Evolutionary conservation across 2,797 vertebrate species (phyloP).

Genomic region (Melanotaenia trifasciata): DNA sequence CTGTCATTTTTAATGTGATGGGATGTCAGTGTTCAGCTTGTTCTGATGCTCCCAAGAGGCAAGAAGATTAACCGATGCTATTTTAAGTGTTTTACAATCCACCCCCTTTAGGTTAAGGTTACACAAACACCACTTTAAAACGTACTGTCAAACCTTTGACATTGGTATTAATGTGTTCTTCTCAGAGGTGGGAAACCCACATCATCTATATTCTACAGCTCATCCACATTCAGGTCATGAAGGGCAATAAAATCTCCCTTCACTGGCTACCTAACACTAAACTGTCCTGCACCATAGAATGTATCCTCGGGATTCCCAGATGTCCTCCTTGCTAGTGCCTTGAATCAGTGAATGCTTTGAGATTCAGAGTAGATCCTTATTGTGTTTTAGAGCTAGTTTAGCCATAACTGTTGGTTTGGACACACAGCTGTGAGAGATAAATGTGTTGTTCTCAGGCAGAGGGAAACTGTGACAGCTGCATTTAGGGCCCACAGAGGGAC

Average conservation of each 20-base stretch:
- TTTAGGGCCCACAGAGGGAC: conserved; percentile 33
- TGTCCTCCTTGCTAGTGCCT: background rate
- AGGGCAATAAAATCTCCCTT: background rate
- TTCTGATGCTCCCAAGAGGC: background rate
- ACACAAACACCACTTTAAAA: background rate
- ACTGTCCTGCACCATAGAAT: background rate
- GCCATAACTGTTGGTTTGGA: conserved; percentile 8
- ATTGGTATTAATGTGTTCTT: background rate
- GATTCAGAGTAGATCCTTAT: background rate
- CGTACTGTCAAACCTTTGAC: background rate
- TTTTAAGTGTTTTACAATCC: background rate
- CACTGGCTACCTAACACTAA: background rate
- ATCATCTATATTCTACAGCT: background rate
- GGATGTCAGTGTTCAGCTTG: background rate
- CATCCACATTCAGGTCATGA: background rate
- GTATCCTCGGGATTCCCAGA: background rate
- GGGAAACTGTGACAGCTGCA: conserved; percentile 35
- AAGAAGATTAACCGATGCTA: background rate
- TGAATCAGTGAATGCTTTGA: background rate
- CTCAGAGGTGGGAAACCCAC: background rate
- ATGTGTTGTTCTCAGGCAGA: conserved; percentile 11
- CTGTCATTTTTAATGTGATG: background rate
- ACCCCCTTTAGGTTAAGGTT: background rate
- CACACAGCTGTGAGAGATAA: conserved; percentile 5
- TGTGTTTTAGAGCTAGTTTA: conserved; percentile 14